Percentiles rank a stretch among this genome's conserved stretches.
Evolutionary conservation across 2,113 vertebrate genomes (phyloP).

Genomic region (Hyla sarda): DNA sequence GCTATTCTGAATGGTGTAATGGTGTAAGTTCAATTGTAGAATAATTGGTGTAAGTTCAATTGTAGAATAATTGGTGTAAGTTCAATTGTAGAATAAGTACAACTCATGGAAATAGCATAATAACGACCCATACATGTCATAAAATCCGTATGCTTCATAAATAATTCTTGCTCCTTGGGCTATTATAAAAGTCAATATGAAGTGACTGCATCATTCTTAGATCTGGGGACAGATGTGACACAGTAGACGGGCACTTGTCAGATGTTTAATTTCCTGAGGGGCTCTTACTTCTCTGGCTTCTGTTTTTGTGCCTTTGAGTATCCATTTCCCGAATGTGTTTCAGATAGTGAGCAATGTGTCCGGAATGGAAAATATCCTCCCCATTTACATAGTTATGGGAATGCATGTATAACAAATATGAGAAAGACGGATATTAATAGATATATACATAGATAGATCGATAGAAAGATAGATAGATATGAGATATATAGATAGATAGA

Average conservation of each 20-base stretch:
- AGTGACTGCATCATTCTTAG: not conserved
- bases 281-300: not conserved
- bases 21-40: too few relatives aligned
- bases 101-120: not conserved
- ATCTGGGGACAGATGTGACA: conserved; percentile 1
- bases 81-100: too few relatives aligned
- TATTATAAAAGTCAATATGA: not conserved
- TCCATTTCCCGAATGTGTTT: not conserved
- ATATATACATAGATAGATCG: not conserved
- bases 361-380: not conserved
- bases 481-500: not conserved
- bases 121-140: not conserved
- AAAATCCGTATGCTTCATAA: not conserved
- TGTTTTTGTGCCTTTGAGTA: conserved; percentile 21
- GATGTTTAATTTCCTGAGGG: conserved; percentile 39
- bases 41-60: too few relatives aligned
- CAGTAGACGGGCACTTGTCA: conserved; percentile 9
- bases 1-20: too few relatives aligned
- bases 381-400: conserved; percentile 1
- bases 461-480: not conserved
- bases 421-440: not conserved
- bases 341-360: not conserved
- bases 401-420: not conserved
- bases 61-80: too few relatives aligned
- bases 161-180: not conserved